These are phyloP conservation scores for Cyclopterus lumpus DNA, from an alignment of 2,797 vertebrate genomes.

Conservation along the genomic window DNA sequence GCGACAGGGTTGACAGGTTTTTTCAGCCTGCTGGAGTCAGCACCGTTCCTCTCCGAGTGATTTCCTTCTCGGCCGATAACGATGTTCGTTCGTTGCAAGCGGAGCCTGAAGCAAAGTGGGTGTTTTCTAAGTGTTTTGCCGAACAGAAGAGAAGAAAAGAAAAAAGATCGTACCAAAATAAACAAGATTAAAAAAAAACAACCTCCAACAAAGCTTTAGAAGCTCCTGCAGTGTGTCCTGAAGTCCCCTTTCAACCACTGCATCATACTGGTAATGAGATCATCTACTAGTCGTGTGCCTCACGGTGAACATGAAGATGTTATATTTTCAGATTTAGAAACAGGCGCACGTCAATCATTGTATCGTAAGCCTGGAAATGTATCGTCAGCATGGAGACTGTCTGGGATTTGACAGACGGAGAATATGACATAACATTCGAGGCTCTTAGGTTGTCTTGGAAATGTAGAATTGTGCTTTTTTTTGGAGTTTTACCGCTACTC, in stretches of 20 bases:
- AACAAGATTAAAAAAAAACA: slow-evolving; percentile 15
- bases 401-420: no score
- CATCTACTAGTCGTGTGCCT: background rate
- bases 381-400: background rate
- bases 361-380: no score
- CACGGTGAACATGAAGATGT: slow-evolving; percentile 5
- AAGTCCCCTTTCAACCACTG: background rate
- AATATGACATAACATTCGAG: no score
- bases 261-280: background rate
- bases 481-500: no score
- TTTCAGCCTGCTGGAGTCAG: slow-evolving; percentile 54
- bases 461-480: no score
- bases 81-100: slow-evolving; percentile 25
- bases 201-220: background rate
- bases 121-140: slow-evolving; percentile 24
- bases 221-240: background rate
- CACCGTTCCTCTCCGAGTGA: slow-evolving; percentile 44
- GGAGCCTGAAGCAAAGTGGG: slow-evolving; percentile 17
- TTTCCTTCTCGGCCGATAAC: slow-evolving; percentile 34
- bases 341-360: background rate
- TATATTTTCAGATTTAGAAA: background rate
- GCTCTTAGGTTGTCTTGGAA: no score
- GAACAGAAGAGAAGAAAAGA: slow-evolving; percentile 11
- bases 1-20: slow-evolving; percentile 45
- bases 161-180: slow-evolving; percentile 19